A percentile compares a stretch with the other conserved stretches of the same genome.
phyloP scores from a whole-genome alignment of 1,140 invertebrate species.

The Drosophila orena region DNA sequence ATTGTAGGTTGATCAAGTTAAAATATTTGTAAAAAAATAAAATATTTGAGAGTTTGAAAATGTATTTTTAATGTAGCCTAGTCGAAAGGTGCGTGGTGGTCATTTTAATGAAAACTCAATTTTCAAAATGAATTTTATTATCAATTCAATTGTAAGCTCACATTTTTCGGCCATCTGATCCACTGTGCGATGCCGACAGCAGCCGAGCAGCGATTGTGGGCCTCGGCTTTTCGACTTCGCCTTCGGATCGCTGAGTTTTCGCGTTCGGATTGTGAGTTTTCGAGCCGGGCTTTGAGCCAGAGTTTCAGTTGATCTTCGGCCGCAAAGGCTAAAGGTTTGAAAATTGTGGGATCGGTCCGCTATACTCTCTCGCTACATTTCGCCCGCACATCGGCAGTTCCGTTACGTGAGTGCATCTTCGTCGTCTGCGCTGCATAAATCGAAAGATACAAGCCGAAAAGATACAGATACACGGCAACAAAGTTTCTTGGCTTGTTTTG shows the following conservation, averaged over 20 bases:
- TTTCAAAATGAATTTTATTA: no score
- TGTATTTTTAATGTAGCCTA: no score
- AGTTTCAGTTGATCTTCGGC: slow-evolving; percentile 64
- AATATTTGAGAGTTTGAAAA: no score
- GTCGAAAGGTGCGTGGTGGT: no score
- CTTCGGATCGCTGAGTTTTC: neutral
- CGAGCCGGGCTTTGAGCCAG: slow-evolving; percentile 10
- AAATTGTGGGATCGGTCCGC: slow-evolving; percentile 13
- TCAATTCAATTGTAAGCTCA: no score
- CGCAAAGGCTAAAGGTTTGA: slow-evolving; percentile 53
- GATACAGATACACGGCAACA: slow-evolving; percentile 36
- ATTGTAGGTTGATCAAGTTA: no score
- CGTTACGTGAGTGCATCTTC: slow-evolving; percentile 55
- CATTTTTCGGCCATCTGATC: no score
- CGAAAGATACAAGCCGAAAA: slow-evolving; percentile 9
- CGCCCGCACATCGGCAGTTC: slow-evolving; percentile 28
- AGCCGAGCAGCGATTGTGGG: slow-evolving; percentile 3
- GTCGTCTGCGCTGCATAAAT: slow-evolving; percentile 31
- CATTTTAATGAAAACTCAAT: no score
- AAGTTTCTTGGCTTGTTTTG: slow-evolving; percentile 45
- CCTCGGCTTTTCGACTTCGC: neutral
- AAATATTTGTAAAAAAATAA: no score
- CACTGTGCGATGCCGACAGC: slow-evolving; percentile 3
- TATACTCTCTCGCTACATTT: slow-evolving; percentile 6
- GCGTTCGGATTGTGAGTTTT: neutral